Evolutionary conservation across 2,888 invertebrate genomes (phyloP), one percentile per base, ranked within the genome.

Genomic region (Trisateles emortualis): DNA sequence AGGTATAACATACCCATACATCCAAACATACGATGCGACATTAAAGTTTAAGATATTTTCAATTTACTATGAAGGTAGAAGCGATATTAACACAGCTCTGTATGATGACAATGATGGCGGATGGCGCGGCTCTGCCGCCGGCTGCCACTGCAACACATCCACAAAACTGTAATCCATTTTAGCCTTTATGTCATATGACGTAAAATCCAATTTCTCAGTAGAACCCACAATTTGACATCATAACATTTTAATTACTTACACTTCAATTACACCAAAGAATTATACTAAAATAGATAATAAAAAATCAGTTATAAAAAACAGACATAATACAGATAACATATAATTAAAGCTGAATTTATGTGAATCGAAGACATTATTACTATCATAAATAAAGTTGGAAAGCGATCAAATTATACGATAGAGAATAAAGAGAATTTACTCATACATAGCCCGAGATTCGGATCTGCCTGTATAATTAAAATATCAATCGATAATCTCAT

Each of bases 261-360:
- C 41, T 17, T 32, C 38, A 44, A 53, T 53, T 46, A 33, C 26
- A 26, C 24, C 3, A 33, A n/a, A 36, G 19, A 42, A 49, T 36
- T 29, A 42, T 11, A 47, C 16, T 16, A 39, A 44, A 38, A 40
- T 38, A 51, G 32, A 49, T 38, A 46, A 40, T 49, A 38, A 52
- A 58, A 52, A 58, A 50, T 53, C 24, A 30, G 42, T 47, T 57
- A 64, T 52, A 64, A 66, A 64, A 66, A 69, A 64, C 52, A 62
- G 56, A 63, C 71, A 68, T 44, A 73, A 76, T 64, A 62, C 56
- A 59, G 57, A 54, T 66, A 78, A 76, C 73, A 46, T 79, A 64
- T 80, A 84, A 86, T 86, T 86, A 85, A 76, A 79, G 62, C 61
- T 51, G 68, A 66, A 84, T 84, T 83, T 83, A 84, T 83, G 77